phyloP scores from a whole-genome alignment of 2,888 invertebrate genomes.

The Drosophila recens region DNA sequence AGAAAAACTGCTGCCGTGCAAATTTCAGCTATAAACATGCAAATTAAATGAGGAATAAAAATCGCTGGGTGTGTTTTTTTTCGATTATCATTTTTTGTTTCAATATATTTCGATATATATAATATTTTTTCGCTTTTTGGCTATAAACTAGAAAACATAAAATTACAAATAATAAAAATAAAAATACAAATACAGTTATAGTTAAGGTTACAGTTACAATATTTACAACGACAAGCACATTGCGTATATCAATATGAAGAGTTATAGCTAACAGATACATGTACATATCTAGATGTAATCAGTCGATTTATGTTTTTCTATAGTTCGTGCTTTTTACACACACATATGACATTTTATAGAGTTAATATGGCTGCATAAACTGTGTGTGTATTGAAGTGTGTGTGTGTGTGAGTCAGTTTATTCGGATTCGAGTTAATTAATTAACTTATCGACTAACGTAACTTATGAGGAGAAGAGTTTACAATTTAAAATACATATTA shows the following conservation, averaged over 20 bases:
- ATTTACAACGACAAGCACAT: slow-evolving; percentile 65
- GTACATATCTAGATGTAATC: slow-evolving; percentile 72
- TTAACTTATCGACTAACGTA: slow-evolving; percentile 66
- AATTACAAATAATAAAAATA: slow-evolving; percentile 48
- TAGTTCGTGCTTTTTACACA: slow-evolving; percentile 23
- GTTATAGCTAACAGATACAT: slow-evolving; percentile 57
- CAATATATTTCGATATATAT: slow-evolving; percentile 40
- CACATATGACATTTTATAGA: slow-evolving; percentile 58
- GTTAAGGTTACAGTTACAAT: slow-evolving; percentile 51
- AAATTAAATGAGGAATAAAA: slow-evolving; percentile 53
- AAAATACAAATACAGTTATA: slow-evolving; percentile 17
- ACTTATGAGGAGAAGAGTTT: slow-evolving; percentile 75
- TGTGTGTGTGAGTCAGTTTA: not conserved
- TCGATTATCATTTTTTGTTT: slow-evolving; percentile 61
- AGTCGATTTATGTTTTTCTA: slow-evolving; percentile 69
- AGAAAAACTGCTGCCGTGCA: slow-evolving; percentile 57
- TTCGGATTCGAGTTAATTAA: slow-evolving; percentile 50
- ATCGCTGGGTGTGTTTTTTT: slow-evolving; percentile 33
- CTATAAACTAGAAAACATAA: slow-evolving; percentile 80
- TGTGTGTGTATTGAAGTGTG: slow-evolving; percentile 34
- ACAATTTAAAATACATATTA: slow-evolving; percentile 45
- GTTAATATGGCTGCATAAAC: slow-evolving; percentile 73
- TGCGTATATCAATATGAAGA: slow-evolving; percentile 54
- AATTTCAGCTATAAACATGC: slow-evolving; percentile 59
- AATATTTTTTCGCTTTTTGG: slow-evolving; percentile 46